Base-by-base conservation (phyloP, 2,888 invertebrate genomes). In the Griposia aprilina region DNA sequence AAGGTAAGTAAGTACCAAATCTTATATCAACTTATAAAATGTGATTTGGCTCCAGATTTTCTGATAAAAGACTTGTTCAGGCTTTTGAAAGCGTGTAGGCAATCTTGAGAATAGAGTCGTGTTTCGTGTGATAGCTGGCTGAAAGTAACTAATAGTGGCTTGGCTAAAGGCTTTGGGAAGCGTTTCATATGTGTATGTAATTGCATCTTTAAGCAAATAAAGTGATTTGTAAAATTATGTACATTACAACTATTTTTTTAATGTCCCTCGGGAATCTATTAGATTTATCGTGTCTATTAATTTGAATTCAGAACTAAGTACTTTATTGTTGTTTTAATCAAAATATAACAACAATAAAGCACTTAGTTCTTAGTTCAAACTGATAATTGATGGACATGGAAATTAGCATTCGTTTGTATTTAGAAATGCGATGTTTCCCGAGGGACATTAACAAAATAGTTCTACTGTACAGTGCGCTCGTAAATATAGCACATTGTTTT, bases 81-180 rank as follows among this genome's bases (percentile, higher is more conserved):
- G 60, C 1, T 30, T 30, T 60, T 4, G 20, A 10, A 20, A 11
- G 36, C 20, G 17, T 68, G 11, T 11, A 17, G 75, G 72, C 3
- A 72, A 65, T 76, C 57, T 23, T 60, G 8, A 13, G 26, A 55
- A n/a, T 63, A 11, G 45, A 71, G 17, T 30, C n/a, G 11, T 50
- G 11, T 60, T 23, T 45, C 20, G 7, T 52, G 62, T 30, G 8
- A 11, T 23, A 13, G 23, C 26, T n/a, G 30, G 11, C 10, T 60
- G 23, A 20, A 41, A 65, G 4, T 48, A 20, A 50, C 26, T 62
- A 15, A 67, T 15, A 26, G 20, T 20, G 52, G 26, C 78, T 78
- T 78, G 4, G 50, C 55, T 60, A 60, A 55, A 8, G 2, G 68
- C 70, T 63, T 78, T 17, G n/a, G 10, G 57, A 57, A n/a, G 8